phyloP scores from a whole-genome alignment of 2,113 vertebrate species.

The Cyanoderma ruficeps region DNA sequence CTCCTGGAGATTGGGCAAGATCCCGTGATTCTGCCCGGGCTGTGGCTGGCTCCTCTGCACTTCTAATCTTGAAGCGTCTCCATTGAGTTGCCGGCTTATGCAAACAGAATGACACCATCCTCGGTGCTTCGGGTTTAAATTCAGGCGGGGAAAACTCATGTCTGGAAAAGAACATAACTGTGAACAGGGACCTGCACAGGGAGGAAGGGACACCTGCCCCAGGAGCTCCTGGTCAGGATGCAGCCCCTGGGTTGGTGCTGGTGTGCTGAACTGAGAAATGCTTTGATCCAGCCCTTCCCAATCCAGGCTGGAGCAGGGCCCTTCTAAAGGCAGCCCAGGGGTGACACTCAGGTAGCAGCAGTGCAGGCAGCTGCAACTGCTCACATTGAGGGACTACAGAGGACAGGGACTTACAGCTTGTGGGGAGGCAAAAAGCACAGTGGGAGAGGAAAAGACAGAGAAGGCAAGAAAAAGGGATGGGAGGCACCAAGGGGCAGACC shows the following conservation, averaged over 20 bases:
- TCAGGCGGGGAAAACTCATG: not conserved
- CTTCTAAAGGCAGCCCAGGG: not conserved
- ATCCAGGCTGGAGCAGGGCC: not conserved
- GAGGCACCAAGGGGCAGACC: not conserved
- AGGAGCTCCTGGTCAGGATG: not conserved
- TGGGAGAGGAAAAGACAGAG: not conserved
- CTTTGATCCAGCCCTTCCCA: not conserved
- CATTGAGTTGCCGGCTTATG: fast-evolving
- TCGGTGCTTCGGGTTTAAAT: not conserved
- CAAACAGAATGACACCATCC: fast-evolving
- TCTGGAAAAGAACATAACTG: not conserved
- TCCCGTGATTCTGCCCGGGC: fast-evolving
- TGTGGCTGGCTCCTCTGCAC: fast-evolving
- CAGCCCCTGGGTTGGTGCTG: not conserved
- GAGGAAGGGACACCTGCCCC: fast-evolving
- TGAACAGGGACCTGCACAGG: not conserved
- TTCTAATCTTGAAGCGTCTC: not conserved
- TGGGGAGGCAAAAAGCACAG: not conserved
- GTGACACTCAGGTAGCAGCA: fast-evolving
- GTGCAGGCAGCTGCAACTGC: not conserved
- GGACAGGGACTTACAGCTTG: not conserved
- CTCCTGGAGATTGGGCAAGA: not conserved
- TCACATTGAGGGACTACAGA: not conserved
- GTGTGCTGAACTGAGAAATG: not conserved
- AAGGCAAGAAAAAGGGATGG: not conserved